Evolutionary conservation across 2,888 invertebrate species (phyloP).

Genomic region (Branchellion lobata): DNA sequence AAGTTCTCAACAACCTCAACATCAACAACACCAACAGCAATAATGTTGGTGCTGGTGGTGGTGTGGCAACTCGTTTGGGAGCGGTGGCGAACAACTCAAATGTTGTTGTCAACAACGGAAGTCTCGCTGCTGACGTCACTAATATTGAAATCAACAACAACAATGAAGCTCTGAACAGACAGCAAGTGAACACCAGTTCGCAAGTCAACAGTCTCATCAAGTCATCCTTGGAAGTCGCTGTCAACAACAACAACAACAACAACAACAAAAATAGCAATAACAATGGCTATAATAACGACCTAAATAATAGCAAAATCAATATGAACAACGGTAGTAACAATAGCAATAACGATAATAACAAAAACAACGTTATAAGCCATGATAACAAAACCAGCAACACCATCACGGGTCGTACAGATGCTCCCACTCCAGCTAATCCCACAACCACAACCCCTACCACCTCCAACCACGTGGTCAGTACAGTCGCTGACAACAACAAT

Average conservation of each 20-base stretch:
- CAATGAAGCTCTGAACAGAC: neutral
- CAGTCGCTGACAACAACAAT: too few relatives aligned
- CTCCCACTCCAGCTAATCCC: too few relatives aligned
- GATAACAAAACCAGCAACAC: too few relatives aligned
- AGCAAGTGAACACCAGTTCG: neutral
- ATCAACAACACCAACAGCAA: neutral
- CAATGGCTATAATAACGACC: neutral
- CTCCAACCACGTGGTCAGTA: too few relatives aligned
- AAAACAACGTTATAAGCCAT: too few relatives aligned
- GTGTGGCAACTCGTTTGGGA: neutral
- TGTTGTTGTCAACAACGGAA: too few relatives aligned
- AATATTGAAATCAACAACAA: neutral
- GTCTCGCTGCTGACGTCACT: too few relatives aligned
- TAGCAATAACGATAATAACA: neutral
- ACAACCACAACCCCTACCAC: too few relatives aligned
- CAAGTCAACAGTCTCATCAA: slow-evolving; percentile 3
- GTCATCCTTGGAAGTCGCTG: neutral
- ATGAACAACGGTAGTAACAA: neutral
- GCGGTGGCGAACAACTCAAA: too few relatives aligned
- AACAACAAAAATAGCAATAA: neutral
- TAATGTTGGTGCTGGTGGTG: neutral
- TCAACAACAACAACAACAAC: neutral
- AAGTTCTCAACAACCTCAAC: slow-evolving; percentile 34
- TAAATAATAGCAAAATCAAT: neutral
- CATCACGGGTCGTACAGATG: too few relatives aligned